Evolutionary conservation across 2,113 vertebrate genomes (phyloP).

Genomic region (Formicarius rufipectus): DNA sequence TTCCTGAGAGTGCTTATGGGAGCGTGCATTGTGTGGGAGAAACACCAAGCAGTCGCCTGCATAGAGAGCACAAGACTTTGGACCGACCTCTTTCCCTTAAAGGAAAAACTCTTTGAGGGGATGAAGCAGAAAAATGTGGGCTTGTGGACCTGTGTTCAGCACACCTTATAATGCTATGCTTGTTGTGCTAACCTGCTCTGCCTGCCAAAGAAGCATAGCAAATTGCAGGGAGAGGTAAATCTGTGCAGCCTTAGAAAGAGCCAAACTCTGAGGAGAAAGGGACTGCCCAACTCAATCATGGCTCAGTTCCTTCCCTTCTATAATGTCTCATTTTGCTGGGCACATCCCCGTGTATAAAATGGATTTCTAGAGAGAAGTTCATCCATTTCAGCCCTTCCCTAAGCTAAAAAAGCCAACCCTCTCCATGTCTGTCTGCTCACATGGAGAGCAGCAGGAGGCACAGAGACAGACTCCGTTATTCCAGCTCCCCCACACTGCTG

Average conservation of each 20-base stretch:
- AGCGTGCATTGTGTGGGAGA: neutral
- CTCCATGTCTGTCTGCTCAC: fast-evolving
- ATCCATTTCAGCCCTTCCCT: neutral
- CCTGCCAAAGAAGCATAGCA: slow-evolving; percentile 19
- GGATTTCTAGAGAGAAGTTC: neutral
- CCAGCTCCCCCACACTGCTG: neutral
- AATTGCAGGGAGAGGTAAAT: slow-evolving; percentile 14
- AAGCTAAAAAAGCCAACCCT: neutral
- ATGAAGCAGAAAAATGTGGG: neutral
- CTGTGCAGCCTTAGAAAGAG: neutral
- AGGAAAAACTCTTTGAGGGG: neutral
- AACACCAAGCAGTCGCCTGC: neutral
- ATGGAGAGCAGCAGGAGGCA: neutral
- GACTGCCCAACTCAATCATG: neutral
- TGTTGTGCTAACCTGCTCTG: slow-evolving; percentile 16
- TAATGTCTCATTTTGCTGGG: neutral
- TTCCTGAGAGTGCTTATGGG: neutral
- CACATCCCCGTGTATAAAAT: neutral
- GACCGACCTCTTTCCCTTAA: neutral
- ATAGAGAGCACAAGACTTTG: neutral
- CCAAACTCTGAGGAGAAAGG: neutral
- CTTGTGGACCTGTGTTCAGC: neutral
- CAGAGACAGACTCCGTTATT: neutral
- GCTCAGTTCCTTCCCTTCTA: neutral
- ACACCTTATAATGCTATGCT: neutral